phyloP scores from a whole-genome alignment of 2,888 invertebrate species.

The Mimas tiliae region DNA sequence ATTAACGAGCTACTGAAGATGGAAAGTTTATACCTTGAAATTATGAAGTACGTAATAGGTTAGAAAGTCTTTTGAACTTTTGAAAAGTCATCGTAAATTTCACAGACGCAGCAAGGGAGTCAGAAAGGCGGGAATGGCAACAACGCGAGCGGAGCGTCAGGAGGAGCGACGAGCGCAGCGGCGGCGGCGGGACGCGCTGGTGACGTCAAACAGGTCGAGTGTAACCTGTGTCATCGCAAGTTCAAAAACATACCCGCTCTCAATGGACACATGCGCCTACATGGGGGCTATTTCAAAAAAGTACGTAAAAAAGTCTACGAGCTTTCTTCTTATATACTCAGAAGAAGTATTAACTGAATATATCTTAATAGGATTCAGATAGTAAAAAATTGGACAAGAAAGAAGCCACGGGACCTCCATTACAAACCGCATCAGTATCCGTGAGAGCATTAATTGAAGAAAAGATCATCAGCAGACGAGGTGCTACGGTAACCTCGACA shows the following conservation, averaged over 20 bases:
- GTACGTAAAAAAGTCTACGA: slow-evolving; percentile 62
- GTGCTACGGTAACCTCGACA: slow-evolving; percentile 72
- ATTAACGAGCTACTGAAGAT: slow-evolving; percentile 75
- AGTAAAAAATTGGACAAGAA: slow-evolving; percentile 94
- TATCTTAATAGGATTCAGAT: slow-evolving; percentile 88
- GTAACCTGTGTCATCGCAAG: slow-evolving; percentile 96
- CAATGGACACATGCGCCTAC: slow-evolving; percentile 98
- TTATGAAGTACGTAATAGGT: slow-evolving; percentile 78
- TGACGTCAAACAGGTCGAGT: slow-evolving; percentile 95
- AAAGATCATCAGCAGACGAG: slow-evolving; percentile 95
- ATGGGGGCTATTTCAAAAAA: slow-evolving; percentile 98
- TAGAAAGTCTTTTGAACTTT: slow-evolving; percentile 75
- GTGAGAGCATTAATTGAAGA: slow-evolving; percentile 96
- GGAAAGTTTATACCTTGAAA: slow-evolving; percentile 76
- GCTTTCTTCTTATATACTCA: background rate
- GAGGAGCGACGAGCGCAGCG: slow-evolving; percentile 52
- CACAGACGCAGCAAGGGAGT: slow-evolving; percentile 73
- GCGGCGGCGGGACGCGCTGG: slow-evolving; percentile 67
- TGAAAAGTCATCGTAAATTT: slow-evolving; percentile 71
- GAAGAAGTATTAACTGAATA: background rate
- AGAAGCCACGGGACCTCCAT: slow-evolving; percentile 91
- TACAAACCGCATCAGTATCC: slow-evolving; percentile 96
- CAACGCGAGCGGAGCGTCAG: slow-evolving; percentile 56
- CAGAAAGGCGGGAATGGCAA: slow-evolving; percentile 63
- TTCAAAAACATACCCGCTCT: slow-evolving; percentile 99